Evolutionary conservation across 2,888 invertebrate genomes (phyloP).

Genomic region (Andrena camellia): DNA sequence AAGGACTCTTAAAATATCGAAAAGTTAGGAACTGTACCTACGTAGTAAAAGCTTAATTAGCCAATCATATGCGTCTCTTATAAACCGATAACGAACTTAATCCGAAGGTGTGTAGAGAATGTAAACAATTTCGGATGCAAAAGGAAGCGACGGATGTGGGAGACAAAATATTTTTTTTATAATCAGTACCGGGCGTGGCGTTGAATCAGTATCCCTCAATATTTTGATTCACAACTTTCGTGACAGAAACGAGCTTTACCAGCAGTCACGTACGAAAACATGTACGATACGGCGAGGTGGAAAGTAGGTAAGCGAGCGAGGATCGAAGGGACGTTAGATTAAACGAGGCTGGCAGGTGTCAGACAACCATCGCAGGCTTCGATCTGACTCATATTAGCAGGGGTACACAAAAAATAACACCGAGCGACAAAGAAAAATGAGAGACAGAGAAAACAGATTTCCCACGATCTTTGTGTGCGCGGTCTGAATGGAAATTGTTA

Average conservation of each 20-base stretch:
- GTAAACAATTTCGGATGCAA: slow-evolving; percentile 24
- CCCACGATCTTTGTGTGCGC: not conserved
- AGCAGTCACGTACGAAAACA: slow-evolving; percentile 78
- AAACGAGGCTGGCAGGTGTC: slow-evolving; percentile 76
- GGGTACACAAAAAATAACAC: slow-evolving; percentile 14
- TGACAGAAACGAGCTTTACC: slow-evolving; percentile 64
- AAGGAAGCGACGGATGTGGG: slow-evolving; percentile 7
- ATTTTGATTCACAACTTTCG: slow-evolving; percentile 79
- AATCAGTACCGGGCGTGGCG: slow-evolving; percentile 40
- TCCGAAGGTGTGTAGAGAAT: not conserved
- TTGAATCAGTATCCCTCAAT: slow-evolving; percentile 71
- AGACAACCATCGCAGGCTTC: slow-evolving; percentile 61
- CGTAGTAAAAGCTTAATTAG: not conserved
- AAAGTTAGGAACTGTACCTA: no score
- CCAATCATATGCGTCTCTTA: not conserved
- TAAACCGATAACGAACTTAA: not conserved
- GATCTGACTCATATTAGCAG: slow-evolving; percentile 43
- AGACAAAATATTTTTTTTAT: slow-evolving; percentile 72
- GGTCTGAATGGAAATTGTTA: not conserved
- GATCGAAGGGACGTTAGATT: slow-evolving; percentile 64
- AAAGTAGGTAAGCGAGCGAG: slow-evolving; percentile 72
- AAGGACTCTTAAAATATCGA: no score
- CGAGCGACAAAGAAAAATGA: not conserved
- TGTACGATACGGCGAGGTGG: slow-evolving; percentile 57
- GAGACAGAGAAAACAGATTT: not conserved